phyloP scores from a whole-genome alignment of 2,113 vertebrate genomes.

The Thomomys bottae region DNA sequence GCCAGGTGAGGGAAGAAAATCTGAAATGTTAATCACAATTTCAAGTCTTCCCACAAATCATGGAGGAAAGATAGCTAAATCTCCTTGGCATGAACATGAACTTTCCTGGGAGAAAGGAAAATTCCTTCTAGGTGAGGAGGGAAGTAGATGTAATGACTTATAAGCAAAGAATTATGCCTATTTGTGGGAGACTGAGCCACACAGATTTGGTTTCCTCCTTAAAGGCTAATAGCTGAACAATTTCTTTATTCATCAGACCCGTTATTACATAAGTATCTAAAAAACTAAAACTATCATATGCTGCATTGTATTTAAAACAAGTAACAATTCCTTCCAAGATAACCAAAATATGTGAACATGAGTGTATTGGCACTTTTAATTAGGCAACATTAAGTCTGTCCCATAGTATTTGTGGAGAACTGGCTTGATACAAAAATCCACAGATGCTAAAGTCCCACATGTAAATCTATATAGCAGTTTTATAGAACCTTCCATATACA shows the following conservation, averaged over 20 bases:
- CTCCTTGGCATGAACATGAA: no score
- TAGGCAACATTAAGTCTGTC: background rate
- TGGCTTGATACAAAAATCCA: no score
- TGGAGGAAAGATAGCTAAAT: background rate
- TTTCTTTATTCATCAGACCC: background rate
- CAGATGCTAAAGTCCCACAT: background rate
- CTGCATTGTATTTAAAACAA: background rate
- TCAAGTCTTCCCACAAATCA: background rate
- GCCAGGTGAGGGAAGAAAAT: background rate
- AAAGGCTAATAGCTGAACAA: background rate
- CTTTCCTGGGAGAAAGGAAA: background rate
- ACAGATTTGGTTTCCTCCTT: background rate
- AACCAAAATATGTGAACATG: background rate
- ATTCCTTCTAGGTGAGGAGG: background rate
- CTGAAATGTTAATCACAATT: background rate
- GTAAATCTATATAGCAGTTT: background rate
- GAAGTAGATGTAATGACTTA: background rate
- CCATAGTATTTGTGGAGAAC: background rate
- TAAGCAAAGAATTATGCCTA: background rate
- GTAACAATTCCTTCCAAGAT: background rate
- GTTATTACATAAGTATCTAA: background rate
- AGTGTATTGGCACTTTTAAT: background rate
- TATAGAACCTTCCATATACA: no score
- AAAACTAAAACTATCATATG: background rate
- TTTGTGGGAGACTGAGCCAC: background rate